Conservation (phyloP, 92 coral and sea anemone species). For the Nematostella vectensis region DNA sequence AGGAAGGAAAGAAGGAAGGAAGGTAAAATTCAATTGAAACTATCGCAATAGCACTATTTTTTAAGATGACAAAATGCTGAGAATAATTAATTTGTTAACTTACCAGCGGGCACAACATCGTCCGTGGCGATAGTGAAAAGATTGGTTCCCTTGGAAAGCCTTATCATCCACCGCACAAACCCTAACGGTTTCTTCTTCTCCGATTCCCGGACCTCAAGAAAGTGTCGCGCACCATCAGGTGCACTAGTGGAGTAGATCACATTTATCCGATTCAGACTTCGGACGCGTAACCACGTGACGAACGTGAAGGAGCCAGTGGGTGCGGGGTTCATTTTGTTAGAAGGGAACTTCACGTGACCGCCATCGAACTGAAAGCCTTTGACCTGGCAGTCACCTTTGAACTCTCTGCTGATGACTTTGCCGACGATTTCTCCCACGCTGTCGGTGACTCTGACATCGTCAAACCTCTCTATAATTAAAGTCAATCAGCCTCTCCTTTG, state of each 20-base stretch:
- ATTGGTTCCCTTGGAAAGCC: conserved; percentile 6
- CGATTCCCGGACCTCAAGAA: conserved; percentile 12
- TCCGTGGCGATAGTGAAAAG: conserved; percentile 14
- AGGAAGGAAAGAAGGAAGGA: too few relatives aligned
- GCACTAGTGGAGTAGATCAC: conserved; percentile 13
- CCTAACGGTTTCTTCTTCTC: neutral
- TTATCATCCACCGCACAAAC: conserved; percentile 18
- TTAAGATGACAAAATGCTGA: too few relatives aligned
- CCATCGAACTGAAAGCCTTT: conserved; percentile 11
- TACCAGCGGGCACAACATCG: conserved; percentile 17
- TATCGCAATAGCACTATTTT: too few relatives aligned
- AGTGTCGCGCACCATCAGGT: conserved; percentile 14
- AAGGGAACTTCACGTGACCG: conserved; percentile 8
- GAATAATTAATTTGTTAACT: too few relatives aligned
- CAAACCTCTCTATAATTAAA: neutral
- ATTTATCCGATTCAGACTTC: neutral
- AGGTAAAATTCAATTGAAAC: too few relatives aligned
- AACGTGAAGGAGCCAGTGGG: conserved; percentile 15
- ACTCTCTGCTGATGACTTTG: neutral
- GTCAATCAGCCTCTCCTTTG: too few relatives aligned
- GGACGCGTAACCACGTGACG: conserved; percentile 13
- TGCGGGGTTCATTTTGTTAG: conserved; percentile 2
- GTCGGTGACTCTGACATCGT: neutral
- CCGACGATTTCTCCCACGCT: neutral
- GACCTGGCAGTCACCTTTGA: conserved; percentile 15